These are phyloP conservation scores for Zaprionus lineosus DNA, from an alignment of 2,888 invertebrate genomes.

Conservation along the genomic window DNA sequence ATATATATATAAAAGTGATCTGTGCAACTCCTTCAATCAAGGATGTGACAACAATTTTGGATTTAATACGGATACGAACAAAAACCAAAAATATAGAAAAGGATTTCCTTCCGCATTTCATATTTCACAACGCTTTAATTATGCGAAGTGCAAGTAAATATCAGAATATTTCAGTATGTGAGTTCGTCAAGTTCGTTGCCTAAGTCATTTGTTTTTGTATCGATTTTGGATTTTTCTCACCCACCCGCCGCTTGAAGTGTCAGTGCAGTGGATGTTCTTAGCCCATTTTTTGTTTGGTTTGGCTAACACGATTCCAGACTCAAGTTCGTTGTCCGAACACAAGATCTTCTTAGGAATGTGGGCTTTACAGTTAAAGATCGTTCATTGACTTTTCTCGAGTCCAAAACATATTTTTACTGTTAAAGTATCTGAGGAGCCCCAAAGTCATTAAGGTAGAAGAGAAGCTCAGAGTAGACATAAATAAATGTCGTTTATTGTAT, in stretches of 20 bases:
- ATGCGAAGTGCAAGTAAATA: conserved; percentile 3
- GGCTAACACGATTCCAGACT: background rate
- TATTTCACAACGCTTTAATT: too few species aligned
- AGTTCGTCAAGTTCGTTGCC: conserved; percentile 40
- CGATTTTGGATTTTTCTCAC: background rate
- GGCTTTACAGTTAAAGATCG: conserved; percentile 39
- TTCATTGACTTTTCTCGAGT: conserved; percentile 18
- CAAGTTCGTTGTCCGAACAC: conserved; percentile 22
- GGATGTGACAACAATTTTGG: conserved; percentile 39
- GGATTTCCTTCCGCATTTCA: too few species aligned
- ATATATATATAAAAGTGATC: conserved; percentile 40
- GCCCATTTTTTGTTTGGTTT: conserved; percentile 6
- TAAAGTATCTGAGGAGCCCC: conserved; percentile 18
- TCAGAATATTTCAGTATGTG: conserved; percentile 1
- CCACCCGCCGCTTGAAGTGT: too few species aligned
- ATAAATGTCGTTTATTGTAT: too few species aligned
- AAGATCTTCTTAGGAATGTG: conserved; percentile 10
- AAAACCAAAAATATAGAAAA: background rate
- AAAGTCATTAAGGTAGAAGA: too few species aligned
- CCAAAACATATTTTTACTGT: background rate
- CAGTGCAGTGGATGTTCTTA: conserved; percentile 29
- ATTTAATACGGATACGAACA: conserved; percentile 31
- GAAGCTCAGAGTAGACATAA: too few species aligned
- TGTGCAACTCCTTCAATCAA: conserved; percentile 45
- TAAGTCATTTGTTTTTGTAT: background rate